These are phyloP conservation scores for Ruditapes philippinarum DNA, from an alignment of 1,140 invertebrate genomes.

Conservation along the genomic window DNA sequence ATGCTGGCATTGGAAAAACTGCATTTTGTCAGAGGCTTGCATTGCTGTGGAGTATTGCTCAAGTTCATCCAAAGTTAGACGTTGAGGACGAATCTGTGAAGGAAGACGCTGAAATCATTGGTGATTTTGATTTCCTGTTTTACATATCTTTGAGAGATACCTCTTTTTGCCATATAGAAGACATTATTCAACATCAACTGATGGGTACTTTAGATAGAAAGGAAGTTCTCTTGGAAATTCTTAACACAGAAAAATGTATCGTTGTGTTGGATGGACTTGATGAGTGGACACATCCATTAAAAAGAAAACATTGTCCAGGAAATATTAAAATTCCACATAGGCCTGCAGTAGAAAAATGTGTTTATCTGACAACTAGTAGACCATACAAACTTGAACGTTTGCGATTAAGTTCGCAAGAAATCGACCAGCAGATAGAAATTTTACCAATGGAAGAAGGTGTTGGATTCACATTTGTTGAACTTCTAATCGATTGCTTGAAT, in stretches of 20 bases:
- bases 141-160: not conserved
- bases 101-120: not conserved
- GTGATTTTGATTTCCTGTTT: constrained; percentile 25
- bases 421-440: not conserved
- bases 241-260: constrained; percentile 6
- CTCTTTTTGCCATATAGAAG: not conserved
- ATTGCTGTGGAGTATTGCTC: not conserved
- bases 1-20: constrained; percentile 42
- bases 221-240: not conserved
- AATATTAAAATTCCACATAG: constrained; percentile 10
- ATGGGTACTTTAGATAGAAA: not conserved
- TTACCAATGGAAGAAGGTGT: not conserved
- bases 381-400: constrained; percentile 10
- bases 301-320: not conserved
- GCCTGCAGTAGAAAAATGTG: not conserved
- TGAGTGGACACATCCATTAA: constrained; percentile 3
- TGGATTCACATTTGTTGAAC: not conserved
- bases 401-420: not conserved
- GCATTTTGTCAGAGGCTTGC: constrained; percentile 22
- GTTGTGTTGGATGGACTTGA: constrained; percentile 29
- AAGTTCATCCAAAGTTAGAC: not conserved
- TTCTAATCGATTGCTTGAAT: not conserved
- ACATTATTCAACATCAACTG: constrained; percentile 28
- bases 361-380: not conserved
- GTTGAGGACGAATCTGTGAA: not conserved